phyloP scores from a whole-genome alignment of 2,888 invertebrate species.

The Melanostoma mellinum region DNA sequence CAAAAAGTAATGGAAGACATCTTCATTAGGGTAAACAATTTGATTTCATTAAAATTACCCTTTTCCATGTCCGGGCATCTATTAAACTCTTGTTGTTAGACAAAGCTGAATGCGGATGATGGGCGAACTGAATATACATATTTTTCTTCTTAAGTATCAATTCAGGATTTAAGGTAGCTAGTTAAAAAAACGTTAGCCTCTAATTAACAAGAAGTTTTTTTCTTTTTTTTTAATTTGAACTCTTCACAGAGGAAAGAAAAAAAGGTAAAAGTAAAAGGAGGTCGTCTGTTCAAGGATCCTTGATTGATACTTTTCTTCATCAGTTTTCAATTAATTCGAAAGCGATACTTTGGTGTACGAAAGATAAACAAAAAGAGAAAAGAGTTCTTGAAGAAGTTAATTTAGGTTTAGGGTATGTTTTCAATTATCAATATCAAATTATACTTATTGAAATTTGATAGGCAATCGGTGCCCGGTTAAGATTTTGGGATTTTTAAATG shows the following conservation, averaged over 20 bases:
- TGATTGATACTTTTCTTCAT: constrained; percentile 25
- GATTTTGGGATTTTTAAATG: too few relatives aligned
- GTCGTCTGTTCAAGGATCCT: constrained; percentile 6
- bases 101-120: neutral
- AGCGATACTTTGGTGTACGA: neutral
- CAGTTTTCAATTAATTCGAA: constrained; percentile 23
- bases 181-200: constrained; percentile 46
- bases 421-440: too few relatives aligned
- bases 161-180: constrained; percentile 48
- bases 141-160: constrained; percentile 31
- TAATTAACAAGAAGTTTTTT: constrained; percentile 37
- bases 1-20: constrained; percentile 52
- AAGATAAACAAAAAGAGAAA: neutral
- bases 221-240: neutral
- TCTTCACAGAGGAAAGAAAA: neutral
- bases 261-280: neutral
- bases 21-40: constrained; percentile 62
- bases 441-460: too few relatives aligned
- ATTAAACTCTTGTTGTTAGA: constrained; percentile 20
- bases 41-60: constrained; percentile 65
- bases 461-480: too few relatives aligned
- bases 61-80: constrained; percentile 34
- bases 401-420: too few relatives aligned
- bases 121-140: neutral
- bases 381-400: constrained; percentile 15